Evolutionary conservation across 2,113 vertebrate genomes (phyloP).

Genomic region (Pluvialis apricaria): DNA sequence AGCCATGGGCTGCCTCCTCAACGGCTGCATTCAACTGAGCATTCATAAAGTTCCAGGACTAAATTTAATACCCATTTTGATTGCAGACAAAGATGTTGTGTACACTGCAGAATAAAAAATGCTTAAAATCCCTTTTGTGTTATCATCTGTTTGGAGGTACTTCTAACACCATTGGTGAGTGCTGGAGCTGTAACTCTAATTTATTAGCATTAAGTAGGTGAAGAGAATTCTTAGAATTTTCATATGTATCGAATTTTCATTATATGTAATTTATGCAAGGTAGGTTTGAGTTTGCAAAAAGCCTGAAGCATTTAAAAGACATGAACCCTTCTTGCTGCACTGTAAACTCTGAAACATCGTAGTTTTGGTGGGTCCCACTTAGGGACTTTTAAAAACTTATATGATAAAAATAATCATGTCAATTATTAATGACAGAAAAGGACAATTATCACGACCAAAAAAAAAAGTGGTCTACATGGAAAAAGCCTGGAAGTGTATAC

Average conservation of each 20-base stretch:
- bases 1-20: not conserved
- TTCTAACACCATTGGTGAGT: not conserved
- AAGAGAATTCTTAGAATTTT: not conserved
- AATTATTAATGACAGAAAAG: not conserved
- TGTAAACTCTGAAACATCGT: not conserved
- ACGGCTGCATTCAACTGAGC: not conserved
- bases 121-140: not conserved
- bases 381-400: accelerated
- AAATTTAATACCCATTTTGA: not conserved
- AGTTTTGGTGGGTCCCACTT: not conserved
- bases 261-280: conserved; percentile 12
- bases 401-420: not conserved
- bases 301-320: not conserved
- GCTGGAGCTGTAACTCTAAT: not conserved
- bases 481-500: not conserved
- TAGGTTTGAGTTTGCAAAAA: not conserved
- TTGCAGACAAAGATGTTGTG: not conserved
- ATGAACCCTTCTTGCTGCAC: not conserved
- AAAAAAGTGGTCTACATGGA: not conserved
- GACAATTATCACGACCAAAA: not conserved
- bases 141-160: not conserved
- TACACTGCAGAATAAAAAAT: not conserved
- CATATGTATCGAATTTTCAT: not conserved
- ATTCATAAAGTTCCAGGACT: not conserved
- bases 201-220: not conserved